Conservation (phyloP, 2,113 vertebrate species). For the Myrmecophaga tridactyla region DNA sequence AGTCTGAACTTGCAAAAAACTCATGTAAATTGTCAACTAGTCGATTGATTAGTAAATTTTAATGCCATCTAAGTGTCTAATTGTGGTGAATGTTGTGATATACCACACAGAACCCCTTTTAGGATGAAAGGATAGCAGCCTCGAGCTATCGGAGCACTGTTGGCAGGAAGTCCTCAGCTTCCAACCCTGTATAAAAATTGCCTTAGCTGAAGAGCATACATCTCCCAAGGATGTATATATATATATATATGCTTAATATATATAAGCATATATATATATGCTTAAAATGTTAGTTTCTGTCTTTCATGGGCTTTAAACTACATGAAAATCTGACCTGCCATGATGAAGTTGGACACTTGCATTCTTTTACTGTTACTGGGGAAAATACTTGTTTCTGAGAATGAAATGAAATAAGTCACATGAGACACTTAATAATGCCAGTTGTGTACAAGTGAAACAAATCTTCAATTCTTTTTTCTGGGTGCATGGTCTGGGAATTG, state of each 20-base stretch:
- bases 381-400: not conserved
- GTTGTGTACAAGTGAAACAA: not conserved
- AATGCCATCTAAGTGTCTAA: not conserved
- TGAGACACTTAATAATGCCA: no score
- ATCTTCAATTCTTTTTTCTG: no score
- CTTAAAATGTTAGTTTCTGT: not conserved
- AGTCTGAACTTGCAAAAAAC: not conserved
- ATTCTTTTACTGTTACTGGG: not conserved
- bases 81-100: fast-evolving
- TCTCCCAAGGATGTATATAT: not conserved
- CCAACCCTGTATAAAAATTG: not conserved
- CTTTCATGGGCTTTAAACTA: not conserved
- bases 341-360: not conserved
- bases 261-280: no score
- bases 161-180: not conserved
- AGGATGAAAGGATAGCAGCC: not conserved
- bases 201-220: not conserved
- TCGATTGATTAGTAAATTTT: not conserved
- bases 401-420: not conserved
- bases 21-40: not conserved
- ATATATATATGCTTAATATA: no score
- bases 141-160: fast-evolving
- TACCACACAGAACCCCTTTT: not conserved
- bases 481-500: no score
- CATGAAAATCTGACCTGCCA: not conserved